These are phyloP conservation scores for Drosophila mercatorum DNA, from an alignment of 2,888 invertebrate genomes.

Conservation along the genomic window DNA sequence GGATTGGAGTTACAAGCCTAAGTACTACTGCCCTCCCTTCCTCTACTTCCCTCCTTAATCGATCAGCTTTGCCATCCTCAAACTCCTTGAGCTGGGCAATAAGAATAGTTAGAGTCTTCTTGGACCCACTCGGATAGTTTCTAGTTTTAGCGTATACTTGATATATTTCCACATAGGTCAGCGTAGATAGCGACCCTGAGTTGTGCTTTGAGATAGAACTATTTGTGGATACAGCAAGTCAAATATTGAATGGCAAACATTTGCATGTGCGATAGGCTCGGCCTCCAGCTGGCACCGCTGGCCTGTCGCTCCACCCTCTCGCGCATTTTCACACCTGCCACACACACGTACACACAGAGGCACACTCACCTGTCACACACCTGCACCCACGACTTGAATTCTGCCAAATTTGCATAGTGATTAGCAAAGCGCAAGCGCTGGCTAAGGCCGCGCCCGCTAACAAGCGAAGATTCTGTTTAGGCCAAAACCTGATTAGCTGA, in stretches of 20 bases:
- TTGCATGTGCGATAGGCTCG: constrained; percentile 50
- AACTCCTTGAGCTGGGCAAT: not conserved
- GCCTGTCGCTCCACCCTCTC: constrained; percentile 3
- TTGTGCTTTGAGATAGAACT: constrained; percentile 24
- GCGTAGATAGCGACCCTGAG: constrained; percentile 1
- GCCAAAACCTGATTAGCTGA: not conserved
- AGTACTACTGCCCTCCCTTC: too few species aligned
- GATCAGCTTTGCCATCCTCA: not conserved
- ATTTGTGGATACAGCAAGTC: constrained; percentile 30
- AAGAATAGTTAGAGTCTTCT: not conserved
- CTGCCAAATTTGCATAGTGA: constrained; percentile 62
- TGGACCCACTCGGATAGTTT: not conserved
- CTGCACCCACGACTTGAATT: constrained; percentile 13
- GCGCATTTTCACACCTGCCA: constrained; percentile 38
- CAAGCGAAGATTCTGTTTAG: constrained; percentile 7
- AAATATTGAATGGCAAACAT: constrained; percentile 50
- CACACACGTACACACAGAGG: constrained; percentile 10
- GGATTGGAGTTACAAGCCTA: not conserved
- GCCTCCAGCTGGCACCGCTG: constrained; percentile 23
- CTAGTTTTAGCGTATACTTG: not conserved
- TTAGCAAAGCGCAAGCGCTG: constrained; percentile 51
- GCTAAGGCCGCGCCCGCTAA: constrained; percentile 31
- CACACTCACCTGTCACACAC: not conserved
- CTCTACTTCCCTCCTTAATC: too few species aligned
- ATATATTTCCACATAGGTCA: not conserved